phyloP scores from a whole-genome alignment of 2,113 vertebrate genomes.

The Theristicus caerulescens region DNA sequence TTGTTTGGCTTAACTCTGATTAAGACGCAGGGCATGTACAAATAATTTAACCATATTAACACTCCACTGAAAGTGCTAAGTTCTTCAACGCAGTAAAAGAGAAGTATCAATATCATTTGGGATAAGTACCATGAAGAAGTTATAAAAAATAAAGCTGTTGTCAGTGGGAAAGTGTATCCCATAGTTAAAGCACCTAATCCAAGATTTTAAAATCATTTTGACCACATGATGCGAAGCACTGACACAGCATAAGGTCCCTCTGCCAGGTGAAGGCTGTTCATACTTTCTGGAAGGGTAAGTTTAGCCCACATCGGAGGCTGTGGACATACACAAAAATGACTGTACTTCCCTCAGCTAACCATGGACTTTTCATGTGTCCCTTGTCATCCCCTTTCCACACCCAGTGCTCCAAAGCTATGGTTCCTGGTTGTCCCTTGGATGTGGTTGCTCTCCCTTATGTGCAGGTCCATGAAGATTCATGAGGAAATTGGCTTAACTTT shows the following conservation, averaged over 20 bases:
- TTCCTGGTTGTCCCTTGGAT: background rate
- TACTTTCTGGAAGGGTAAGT: background rate
- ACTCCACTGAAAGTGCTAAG: background rate
- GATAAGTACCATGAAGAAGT: background rate
- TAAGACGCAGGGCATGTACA: background rate
- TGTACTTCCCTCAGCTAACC: background rate
- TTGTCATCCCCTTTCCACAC: background rate
- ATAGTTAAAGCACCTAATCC: background rate
- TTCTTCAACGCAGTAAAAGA: background rate
- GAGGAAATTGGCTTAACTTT: background rate
- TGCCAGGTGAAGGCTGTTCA: background rate
- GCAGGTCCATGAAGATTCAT: background rate
- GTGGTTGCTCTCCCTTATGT: background rate
- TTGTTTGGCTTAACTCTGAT: background rate
- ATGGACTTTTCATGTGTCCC: background rate
- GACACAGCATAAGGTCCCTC: background rate
- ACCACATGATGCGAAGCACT: background rate
- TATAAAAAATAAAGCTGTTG: background rate
- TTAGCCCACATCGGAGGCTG: background rate
- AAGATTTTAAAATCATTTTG: background rate
- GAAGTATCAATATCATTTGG: background rate
- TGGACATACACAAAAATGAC: background rate
- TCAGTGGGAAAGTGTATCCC: background rate
- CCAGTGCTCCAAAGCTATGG: background rate
- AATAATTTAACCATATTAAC: background rate